Conservation (phyloP, 1,140 invertebrate species). For the Atopsyche davidsoni region DNA sequence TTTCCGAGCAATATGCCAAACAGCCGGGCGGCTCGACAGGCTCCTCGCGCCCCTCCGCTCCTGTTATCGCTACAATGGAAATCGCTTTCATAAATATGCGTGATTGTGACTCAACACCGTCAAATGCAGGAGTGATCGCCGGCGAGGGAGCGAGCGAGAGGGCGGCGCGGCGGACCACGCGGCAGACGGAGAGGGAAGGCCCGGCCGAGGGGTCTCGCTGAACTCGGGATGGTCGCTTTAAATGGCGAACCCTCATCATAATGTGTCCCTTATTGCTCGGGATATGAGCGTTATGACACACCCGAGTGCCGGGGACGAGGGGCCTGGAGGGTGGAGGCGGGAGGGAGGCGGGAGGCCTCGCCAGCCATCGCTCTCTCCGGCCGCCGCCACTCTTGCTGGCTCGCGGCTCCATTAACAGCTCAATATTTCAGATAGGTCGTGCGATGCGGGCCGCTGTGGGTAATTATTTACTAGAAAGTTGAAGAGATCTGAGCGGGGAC, state of each 20-base stretch:
- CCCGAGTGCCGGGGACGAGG: background rate
- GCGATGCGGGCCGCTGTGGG: constrained; percentile 19
- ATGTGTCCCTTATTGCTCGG: constrained; percentile 24
- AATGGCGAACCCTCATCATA: constrained; percentile 28
- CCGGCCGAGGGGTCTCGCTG: background rate
- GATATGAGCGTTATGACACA: constrained; percentile 21
- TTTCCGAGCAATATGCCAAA: background rate
- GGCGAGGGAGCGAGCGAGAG: constrained; percentile 5
- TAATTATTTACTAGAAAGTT: too few species aligned
- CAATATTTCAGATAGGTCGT: constrained; percentile 7
- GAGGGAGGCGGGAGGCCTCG: too few species aligned
- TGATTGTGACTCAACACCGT: constrained; percentile 23
- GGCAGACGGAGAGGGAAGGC: background rate
- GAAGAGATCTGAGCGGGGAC: too few species aligned
- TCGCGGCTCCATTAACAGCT: constrained; percentile 8
- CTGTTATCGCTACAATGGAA: constrained; percentile 20
- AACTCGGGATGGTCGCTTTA: constrained; percentile 11
- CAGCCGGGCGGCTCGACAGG: background rate
- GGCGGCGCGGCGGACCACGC: background rate
- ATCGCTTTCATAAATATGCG: constrained; percentile 24
- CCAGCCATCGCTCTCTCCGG: too few species aligned
- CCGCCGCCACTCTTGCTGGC: too few species aligned
- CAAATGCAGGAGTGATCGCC: constrained; percentile 18
- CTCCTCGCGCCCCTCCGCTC: background rate
- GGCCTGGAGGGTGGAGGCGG: background rate